These are phyloP conservation scores for Thymelicus acteon DNA, from an alignment of 2,888 invertebrate species.

Conservation along the genomic window DNA sequence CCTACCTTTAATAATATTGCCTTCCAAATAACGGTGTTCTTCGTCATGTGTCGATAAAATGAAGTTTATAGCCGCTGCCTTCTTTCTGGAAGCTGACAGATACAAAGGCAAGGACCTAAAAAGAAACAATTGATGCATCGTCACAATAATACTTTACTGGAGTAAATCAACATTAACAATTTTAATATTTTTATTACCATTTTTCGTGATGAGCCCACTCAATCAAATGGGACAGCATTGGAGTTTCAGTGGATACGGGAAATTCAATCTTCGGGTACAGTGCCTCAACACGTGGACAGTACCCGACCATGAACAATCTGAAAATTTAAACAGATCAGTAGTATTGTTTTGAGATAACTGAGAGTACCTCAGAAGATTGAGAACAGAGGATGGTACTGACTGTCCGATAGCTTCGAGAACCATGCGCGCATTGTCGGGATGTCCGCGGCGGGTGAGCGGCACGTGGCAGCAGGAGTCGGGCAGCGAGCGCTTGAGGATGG, in stretches of 20 bases:
- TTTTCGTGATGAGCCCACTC: constrained; percentile 92
- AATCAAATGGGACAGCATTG: constrained; percentile 91
- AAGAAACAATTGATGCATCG: constrained; percentile 13
- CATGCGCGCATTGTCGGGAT: constrained; percentile 83
- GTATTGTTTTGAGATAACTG: too few relatives aligned
- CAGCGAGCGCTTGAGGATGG: constrained; percentile 92
- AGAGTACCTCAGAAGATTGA: too few relatives aligned
- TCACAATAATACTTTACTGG: neutral
- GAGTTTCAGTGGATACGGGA: constrained; percentile 94
- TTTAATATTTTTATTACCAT: constrained; percentile 70
- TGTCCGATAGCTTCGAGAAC: constrained; percentile 87
- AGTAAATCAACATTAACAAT: too few relatives aligned
- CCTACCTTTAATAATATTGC: constrained; percentile 60
- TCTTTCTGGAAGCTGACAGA: constrained; percentile 47
- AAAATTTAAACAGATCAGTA: constrained; percentile 31
- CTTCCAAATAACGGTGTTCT: constrained; percentile 56
- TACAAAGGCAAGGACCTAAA: constrained; percentile 56
- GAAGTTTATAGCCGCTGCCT: constrained; percentile 53
- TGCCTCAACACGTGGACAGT: constrained; percentile 87
- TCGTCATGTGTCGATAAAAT: constrained; percentile 56
- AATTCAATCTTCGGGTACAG: constrained; percentile 90
- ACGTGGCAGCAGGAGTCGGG: constrained; percentile 86
- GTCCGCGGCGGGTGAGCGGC: constrained; percentile 89
- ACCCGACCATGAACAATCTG: constrained; percentile 90
- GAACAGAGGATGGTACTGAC: constrained; percentile 61